Evolutionary conservation across 1,140 invertebrate species (phyloP).

Genomic region (Cyclargus thomasi): DNA sequence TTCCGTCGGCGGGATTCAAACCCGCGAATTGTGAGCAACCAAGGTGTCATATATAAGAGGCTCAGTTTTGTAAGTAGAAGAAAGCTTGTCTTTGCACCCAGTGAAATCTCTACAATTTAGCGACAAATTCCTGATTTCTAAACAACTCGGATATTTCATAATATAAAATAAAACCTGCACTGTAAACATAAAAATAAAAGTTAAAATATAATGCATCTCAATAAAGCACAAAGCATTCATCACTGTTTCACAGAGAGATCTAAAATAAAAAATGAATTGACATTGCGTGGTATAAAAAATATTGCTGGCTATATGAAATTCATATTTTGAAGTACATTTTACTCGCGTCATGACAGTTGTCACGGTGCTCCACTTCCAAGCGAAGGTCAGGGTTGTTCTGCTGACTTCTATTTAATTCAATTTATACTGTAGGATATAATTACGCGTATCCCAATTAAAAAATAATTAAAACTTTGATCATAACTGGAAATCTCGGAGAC

Average conservation of each 20-base stretch:
- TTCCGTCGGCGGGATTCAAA: too few species aligned
- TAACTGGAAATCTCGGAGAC: too few species aligned
- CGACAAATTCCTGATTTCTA: too few species aligned
- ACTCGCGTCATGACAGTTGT: not conserved
- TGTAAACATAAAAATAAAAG: not conserved
- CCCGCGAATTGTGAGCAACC: too few species aligned
- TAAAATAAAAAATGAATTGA: slow-evolving; percentile 1
- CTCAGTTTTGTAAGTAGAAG: too few species aligned
- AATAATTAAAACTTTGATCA: not conserved
- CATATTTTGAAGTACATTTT: not conserved
- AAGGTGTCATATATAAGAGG: too few species aligned
- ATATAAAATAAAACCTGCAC: too few species aligned
- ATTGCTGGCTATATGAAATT: not conserved
- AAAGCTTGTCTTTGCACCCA: too few species aligned
- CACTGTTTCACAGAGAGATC: not conserved
- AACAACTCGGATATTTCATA: too few species aligned
- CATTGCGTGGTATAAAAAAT: not conserved
- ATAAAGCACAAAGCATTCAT: not conserved
- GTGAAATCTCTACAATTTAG: too few species aligned
- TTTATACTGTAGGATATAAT: not conserved
- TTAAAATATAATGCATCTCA: not conserved
- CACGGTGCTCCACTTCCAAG: not conserved
- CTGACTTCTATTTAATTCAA: not conserved
- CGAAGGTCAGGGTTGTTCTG: not conserved
- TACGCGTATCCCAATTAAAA: not conserved